A percentile compares a stretch with the other conserved stretches of the same genome.
These are phyloP conservation scores for Timandra comae DNA, from an alignment of 2,888 invertebrate genomes.

Conservation along the genomic window DNA sequence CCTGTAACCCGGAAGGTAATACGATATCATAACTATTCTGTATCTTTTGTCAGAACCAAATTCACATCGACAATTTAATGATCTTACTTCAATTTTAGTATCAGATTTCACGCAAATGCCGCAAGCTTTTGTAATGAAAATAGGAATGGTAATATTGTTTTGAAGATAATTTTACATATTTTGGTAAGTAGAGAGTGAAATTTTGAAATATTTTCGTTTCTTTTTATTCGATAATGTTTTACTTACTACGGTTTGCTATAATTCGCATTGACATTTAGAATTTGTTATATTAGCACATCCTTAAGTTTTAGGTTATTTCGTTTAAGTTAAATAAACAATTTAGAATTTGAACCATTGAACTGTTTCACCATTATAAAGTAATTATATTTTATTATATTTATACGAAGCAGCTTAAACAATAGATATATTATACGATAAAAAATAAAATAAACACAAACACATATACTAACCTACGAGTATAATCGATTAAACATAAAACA, in stretches of 20 bases:
- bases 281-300: too few species aligned
- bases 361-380: too few species aligned
- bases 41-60: slow-evolving; percentile 45
- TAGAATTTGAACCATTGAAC: too few species aligned
- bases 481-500: slow-evolving; percentile 4
- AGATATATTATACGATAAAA: too few species aligned
- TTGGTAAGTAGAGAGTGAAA: not conserved
- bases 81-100: slow-evolving; percentile 34
- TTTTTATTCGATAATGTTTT: too few species aligned
- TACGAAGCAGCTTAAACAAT: too few species aligned
- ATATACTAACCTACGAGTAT: too few species aligned
- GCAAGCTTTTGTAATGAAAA: slow-evolving; percentile 34
- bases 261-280: too few species aligned
- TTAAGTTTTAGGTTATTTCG: too few species aligned
- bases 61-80: slow-evolving; percentile 57
- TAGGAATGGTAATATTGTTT: slow-evolving; percentile 20
- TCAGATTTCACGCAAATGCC: slow-evolving; percentile 37
- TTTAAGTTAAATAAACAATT: too few species aligned
- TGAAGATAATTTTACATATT: not conserved
- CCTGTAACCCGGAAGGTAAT: slow-evolving; percentile 53
- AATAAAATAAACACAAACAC: too few species aligned
- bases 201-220: not conserved
- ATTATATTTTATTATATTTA: not conserved
- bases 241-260: too few species aligned
- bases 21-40: slow-evolving; percentile 48